These are phyloP conservation scores for Triops longicaudatus DNA, from an alignment of 1,140 invertebrate genomes.

Conservation along the genomic window DNA sequence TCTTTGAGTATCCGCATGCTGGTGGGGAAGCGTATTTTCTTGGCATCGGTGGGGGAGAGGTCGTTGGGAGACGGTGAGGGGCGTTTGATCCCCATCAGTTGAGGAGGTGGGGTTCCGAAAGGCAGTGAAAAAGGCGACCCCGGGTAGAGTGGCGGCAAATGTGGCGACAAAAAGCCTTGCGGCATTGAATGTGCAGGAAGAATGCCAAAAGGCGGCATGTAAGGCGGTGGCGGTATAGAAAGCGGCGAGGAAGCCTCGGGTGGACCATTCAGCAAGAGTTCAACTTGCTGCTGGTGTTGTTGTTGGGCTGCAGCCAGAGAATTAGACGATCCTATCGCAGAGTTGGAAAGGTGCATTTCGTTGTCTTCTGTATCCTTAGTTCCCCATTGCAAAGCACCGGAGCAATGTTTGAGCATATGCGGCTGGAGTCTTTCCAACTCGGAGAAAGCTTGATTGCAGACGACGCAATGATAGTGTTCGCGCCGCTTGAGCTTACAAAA, in stretches of 20 bases:
- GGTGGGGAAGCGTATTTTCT: conserved; percentile 60
- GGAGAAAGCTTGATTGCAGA: conserved; percentile 68
- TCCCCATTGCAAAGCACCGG: conserved; percentile 42
- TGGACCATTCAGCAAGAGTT: background rate
- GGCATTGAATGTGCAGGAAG: conserved; percentile 25
- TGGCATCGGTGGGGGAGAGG: conserved; percentile 49
- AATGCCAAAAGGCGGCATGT: background rate
- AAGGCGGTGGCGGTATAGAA: conserved; percentile 13
- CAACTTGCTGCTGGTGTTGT: conserved; percentile 20
- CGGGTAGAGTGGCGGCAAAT: background rate
- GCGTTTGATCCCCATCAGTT: conserved; percentile 13
- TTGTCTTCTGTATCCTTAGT: conserved; percentile 27
- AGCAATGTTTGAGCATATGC: conserved; percentile 61
- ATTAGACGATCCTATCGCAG: background rate
- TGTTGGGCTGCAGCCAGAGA: background rate
- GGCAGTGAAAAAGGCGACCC: background rate
- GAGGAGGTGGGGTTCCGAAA: background rate
- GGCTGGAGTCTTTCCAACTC: conserved; percentile 56
- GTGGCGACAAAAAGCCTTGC: background rate
- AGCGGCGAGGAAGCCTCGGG: conserved; percentile 24
- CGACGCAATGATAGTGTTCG: conserved; percentile 74
- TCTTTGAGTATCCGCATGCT: conserved; percentile 76
- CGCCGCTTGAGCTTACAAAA: conserved; percentile 79
- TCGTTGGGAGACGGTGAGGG: conserved; percentile 21
- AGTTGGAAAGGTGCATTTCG: conserved; percentile 22